Evolutionary conservation across 2,888 invertebrate genomes (phyloP).

Genomic region (Metacarcinus magister): DNA sequence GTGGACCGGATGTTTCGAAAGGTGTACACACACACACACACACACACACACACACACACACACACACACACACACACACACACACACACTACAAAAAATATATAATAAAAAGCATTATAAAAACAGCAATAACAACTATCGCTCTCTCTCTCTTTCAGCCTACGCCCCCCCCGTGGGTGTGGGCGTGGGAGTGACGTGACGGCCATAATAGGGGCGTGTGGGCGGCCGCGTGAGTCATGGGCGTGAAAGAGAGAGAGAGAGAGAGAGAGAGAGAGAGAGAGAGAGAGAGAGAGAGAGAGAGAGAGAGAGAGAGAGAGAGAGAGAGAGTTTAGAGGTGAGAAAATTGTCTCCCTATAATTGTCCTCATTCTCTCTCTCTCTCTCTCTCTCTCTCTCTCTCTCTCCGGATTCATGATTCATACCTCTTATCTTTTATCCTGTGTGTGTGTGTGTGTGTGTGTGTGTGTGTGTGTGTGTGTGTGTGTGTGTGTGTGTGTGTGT

Average conservation of each 20-base stretch:
- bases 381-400: neutral
- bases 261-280: conserved; percentile 26
- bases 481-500: no score
- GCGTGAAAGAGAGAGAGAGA: conserved; percentile 4
- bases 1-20: neutral
- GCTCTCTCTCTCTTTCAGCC: neutral
- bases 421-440: no score
- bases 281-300: conserved; percentile 26
- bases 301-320: conserved; percentile 13
- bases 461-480: no score
- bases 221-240: conserved; percentile 3
- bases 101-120: no score
- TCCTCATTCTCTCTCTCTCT: neutral
- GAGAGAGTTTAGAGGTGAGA: neutral
- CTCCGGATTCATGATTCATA: no score
- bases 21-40: neutral
- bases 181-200: neutral
- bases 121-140: neutral
- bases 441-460: no score
- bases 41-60: neutral
- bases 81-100: no score
- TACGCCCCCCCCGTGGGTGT: neutral
- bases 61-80: no score
- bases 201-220: conserved; percentile 21
- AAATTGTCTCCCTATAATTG: neutral